A percentile compares a stretch with the other conserved stretches of the same genome.
phyloP scores from a whole-genome alignment of 35 echinoderm and acorn worm species.

The Ptychodera flava region DNA sequence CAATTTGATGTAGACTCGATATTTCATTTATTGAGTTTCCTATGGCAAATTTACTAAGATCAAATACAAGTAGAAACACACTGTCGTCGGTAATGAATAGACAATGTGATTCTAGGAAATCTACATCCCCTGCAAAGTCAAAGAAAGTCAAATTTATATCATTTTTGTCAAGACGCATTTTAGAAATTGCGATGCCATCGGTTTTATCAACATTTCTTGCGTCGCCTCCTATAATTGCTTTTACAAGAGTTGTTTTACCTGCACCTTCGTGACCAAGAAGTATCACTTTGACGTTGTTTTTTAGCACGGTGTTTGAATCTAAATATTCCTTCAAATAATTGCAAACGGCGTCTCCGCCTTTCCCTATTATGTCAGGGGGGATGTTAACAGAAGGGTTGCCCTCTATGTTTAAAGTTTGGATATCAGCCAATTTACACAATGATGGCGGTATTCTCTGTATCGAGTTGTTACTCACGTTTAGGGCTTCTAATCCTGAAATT shows the following conservation, averaged over 20 bases:
- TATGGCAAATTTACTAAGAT: neutral
- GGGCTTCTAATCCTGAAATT: too few species aligned
- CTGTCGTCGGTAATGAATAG: neutral
- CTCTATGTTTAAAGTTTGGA: too few species aligned
- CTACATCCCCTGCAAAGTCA: neutral
- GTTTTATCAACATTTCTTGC: neutral
- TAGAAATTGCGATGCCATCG: neutral
- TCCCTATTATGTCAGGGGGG: too few species aligned
- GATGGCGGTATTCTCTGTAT: too few species aligned
- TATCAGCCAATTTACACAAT: too few species aligned
- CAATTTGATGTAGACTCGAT: neutral
- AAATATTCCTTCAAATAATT: too few species aligned
- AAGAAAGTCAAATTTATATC: neutral
- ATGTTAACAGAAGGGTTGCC: too few species aligned
- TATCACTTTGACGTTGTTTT: too few species aligned
- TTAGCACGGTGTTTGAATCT: too few species aligned
- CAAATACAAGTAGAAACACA: neutral
- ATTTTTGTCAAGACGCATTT: neutral
- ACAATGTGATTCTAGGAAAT: neutral
- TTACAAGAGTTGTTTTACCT: neutral
- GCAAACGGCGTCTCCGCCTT: too few species aligned
- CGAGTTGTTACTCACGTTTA: too few species aligned
- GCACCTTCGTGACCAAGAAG: neutral
- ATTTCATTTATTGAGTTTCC: neutral
- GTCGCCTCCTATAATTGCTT: neutral